phyloP scores from a whole-genome alignment of 2,113 vertebrate genomes.

The Accipiter virgatus region DNA sequence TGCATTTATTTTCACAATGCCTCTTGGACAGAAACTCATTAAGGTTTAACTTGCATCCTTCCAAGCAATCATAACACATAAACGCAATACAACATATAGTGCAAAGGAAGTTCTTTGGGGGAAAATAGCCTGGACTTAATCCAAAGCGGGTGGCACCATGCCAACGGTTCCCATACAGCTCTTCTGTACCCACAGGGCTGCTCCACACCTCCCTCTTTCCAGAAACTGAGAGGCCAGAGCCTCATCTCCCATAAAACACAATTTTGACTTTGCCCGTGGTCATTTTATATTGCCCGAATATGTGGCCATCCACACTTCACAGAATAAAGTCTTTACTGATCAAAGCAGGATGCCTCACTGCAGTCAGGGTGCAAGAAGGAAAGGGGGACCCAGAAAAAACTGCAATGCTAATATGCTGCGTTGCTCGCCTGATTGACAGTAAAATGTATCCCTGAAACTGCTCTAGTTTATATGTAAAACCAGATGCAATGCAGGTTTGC shows the following conservation, averaged over 20 bases:
- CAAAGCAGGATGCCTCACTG: neutral
- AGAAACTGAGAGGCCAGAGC: neutral
- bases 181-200: fast-evolving
- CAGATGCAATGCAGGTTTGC: neutral
- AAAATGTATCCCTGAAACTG: neutral
- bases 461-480: neutral
- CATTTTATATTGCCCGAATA: neutral
- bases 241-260: neutral
- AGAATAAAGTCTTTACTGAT: neutral
- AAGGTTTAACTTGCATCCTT: conserved; percentile 22
- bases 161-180: fast-evolving
- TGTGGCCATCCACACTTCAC: neutral
- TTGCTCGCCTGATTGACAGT: neutral
- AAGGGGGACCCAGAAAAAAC: neutral
- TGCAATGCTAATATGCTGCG: fast-evolving
- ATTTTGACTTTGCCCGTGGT: neutral
- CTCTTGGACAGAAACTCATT: conserved; percentile 24
- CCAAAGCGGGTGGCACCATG: fast-evolving
- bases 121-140: neutral
- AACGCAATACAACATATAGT: neutral
- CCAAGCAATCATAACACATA: neutral
- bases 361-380: neutral
- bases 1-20: neutral
- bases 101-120: neutral
- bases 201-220: neutral